phyloP scores from a whole-genome alignment of 2,113 vertebrate species.

The Beaufortia kweichowensis region DNA sequence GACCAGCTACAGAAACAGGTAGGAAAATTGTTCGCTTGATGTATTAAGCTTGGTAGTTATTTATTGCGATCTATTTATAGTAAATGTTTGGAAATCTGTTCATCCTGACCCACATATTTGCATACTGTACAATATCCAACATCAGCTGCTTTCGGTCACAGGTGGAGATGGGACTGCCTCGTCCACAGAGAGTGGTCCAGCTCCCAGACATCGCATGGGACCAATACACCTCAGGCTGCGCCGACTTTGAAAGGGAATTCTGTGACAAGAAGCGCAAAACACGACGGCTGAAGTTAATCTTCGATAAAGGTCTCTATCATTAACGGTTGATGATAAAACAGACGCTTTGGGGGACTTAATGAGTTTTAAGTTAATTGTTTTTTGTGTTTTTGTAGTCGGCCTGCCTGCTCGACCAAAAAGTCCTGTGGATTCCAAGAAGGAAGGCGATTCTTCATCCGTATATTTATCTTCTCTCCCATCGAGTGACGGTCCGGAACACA shows the following conservation, averaged over 20 bases:
- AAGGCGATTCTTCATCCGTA: conserved; percentile 82
- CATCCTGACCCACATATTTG: no score
- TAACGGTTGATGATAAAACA: neutral
- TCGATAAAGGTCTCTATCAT: conserved; percentile 85
- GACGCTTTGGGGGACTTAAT: neutral
- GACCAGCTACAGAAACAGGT: conserved; percentile 98
- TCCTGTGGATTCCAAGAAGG: conserved; percentile 89
- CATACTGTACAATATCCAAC: no score
- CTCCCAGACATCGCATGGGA: conserved; percentile 95
- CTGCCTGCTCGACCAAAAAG: conserved; percentile 93
- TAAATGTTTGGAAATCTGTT: no score
- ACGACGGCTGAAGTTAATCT: conserved; percentile 89
- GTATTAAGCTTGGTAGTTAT: no score
- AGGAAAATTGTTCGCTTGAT: conserved; percentile 28
- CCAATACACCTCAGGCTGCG: conserved; percentile 94
- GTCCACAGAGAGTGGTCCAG: conserved; percentile 94
- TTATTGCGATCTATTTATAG: no score
- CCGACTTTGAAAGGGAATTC: conserved; percentile 94
- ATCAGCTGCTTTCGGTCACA: conserved; percentile 56
- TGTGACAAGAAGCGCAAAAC: conserved; percentile 93
- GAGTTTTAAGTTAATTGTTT: neutral
- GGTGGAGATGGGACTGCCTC: conserved; percentile 89
- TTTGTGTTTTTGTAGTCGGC: conserved; percentile 72
- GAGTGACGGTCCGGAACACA: conserved; percentile 87
- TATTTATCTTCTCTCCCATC: conserved; percentile 90